Base-by-base conservation (phyloP, 1,140 invertebrate species). In the Drosophila malerkotliana region DNA sequence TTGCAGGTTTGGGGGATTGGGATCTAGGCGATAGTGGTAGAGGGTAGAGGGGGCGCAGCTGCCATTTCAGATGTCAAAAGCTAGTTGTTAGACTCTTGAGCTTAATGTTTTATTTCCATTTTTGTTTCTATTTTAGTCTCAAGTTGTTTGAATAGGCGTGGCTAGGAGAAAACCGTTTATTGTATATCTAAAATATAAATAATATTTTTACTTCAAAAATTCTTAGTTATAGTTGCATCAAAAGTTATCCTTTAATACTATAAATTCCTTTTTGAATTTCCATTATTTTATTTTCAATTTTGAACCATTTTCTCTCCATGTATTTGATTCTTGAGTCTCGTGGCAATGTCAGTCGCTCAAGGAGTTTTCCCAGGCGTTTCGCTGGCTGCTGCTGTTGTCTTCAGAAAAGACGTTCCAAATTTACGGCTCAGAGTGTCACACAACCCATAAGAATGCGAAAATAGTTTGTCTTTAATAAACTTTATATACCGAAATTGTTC, bases 51-150 rank as follows among this genome's bases (percentile, higher is more conserved):
- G 52, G 45, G 56, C 67, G 62, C 54, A 58, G 55, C 63, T 68
- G 66, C 59, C 62, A 64, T 78, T 75, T 63, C 71, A 56, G 45
- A 62, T 78, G 73, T 72, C 64, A 87, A 78, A 87, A 87, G 82
- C 81, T 85, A 81, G 80, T 83, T 71, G 80, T 83, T 66, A 58
- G 61, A 73, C 60, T 63, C 72, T 69, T 52, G 44, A 59, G 60
- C 56, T 51, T 34, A 68, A 64, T 73, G 49, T 18, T 63, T 34
- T 44, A 53, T 54, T 60, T 69, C 45, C 32, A 68, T 56, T 68
- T 69, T 30, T 68, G 56, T 69, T 69, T 57, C 18, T 28, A 58
- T 30, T 62, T 26, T 55, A 55, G 32, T 34, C 47, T 55, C 34
- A 26, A 41, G 34, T 26, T 58, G 58, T 10, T 7, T 10, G 2